phyloP scores from a whole-genome alignment of 2,797 vertebrate species.

The Poecilia picta region DNA sequence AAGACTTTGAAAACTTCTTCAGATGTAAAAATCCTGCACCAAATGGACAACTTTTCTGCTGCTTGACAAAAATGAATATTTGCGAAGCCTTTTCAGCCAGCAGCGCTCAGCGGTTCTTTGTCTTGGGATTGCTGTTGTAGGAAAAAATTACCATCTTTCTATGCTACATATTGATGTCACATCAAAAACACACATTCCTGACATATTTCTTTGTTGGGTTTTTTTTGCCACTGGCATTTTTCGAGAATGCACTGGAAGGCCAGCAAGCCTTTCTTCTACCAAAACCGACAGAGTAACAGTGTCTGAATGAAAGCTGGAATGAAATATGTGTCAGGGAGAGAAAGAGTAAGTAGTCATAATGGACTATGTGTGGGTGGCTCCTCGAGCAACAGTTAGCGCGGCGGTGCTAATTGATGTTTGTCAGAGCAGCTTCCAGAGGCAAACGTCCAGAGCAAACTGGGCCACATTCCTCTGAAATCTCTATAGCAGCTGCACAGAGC shows the following conservation, averaged over 20 bases:
- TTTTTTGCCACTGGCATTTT: constrained; percentile 50
- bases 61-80: background rate
- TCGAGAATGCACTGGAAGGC: constrained; percentile 48
- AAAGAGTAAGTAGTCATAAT: constrained; percentile 49
- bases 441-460: constrained; percentile 74
- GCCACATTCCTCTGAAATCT: constrained; percentile 76
- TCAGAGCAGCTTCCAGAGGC: constrained; percentile 68
- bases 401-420: constrained; percentile 74
- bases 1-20: background rate
- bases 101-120: constrained; percentile 25
- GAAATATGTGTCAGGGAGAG: constrained; percentile 35
- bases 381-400: constrained; percentile 63
- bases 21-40: background rate
- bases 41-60: constrained; percentile 12
- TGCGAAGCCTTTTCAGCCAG: constrained; percentile 3
- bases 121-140: constrained; percentile 27
- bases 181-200: constrained; percentile 58
- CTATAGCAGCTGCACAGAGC: constrained; percentile 77
- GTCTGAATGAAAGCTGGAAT: constrained; percentile 38
- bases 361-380: constrained; percentile 65
- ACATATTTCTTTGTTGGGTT: constrained; percentile 23
- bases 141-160: constrained; percentile 45
- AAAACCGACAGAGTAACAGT: constrained; percentile 28
- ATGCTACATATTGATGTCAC: constrained; percentile 54
- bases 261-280: constrained; percentile 29